Evolutionary conservation across 2,888 invertebrate genomes (phyloP), one percentile per base, ranked within the genome.

Genomic region (Cybosia mesomella): DNA sequence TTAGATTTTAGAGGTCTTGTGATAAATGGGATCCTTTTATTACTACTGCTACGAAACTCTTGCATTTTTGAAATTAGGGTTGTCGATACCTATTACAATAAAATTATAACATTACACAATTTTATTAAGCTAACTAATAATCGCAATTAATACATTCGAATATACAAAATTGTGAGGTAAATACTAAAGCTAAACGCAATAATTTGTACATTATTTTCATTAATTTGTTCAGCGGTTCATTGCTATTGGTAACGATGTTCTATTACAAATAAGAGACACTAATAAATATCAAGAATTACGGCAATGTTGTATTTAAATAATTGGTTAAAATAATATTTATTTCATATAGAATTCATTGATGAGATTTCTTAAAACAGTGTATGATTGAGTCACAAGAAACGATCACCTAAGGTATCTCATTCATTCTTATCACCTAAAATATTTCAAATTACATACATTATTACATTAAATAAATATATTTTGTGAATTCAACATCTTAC

Each of bases 181-280:
- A 83, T 85, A 81, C 71, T 80, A 81, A 82, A 81, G 77, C 85
- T 86, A 82, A 89, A 89, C 83, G 75, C 73, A 85, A 83, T 88
- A 86, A 83, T 89, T 89, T 90, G 88, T 91, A 91, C 90, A 90
- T 66, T 69, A 80, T 84, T 86, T 57, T 78, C 77, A 83, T 81
- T 75, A 76, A 83, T 85, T 85, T 79, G 80, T 85, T 80, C 76
- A 70, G 55, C 58, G 65, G 74, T 80, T 72, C 71, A 63, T 75
- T 71, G 72, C 60, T 73, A 70, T 67, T 71, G 78, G 82, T 77
- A 83, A 80, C 79, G 70, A 49, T 68, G 71, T 64, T 58, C 39
- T 72, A 73, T 71, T 68, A 43, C 3, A n/a, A 39, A 21, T 36
- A 36, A 53, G 34, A 54, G 54, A 34, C 4, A 58, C 21, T 60